Percentiles rank a stretch among this genome's conserved stretches.
phyloP scores from a whole-genome alignment of 2,888 invertebrate species.

The Polyommatus iphigenia region DNA sequence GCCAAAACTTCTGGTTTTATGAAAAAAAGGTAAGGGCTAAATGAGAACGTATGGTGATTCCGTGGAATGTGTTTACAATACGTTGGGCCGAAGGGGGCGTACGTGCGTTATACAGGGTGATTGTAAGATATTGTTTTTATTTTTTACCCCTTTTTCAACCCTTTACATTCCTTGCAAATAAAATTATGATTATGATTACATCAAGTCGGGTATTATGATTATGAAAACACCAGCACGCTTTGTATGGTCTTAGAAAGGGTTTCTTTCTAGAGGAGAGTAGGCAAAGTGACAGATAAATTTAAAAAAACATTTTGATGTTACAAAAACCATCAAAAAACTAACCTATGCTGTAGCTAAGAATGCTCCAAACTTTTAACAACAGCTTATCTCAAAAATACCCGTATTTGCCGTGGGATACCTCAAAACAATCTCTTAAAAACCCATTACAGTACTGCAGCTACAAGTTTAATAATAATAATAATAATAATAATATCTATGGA shows the following conservation, averaged over 20 bases:
- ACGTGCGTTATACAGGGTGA: neutral
- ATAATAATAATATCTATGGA: no score
- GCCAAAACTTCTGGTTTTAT: constrained; percentile 4
- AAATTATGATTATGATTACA: neutral
- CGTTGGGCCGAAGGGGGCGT: neutral
- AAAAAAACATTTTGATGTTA: no score
- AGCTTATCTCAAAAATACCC: neutral
- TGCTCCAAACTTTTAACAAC: neutral
- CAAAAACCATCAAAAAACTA: no score
- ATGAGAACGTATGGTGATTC: constrained; percentile 15
- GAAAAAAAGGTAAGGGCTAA: neutral
- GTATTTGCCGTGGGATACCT: neutral
- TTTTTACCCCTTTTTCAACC: neutral
- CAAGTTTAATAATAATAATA: no score
- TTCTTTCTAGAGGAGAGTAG: no score
- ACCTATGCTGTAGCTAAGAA: neutral
- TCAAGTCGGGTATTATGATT: no score
- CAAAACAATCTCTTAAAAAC: neutral
- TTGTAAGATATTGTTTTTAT: neutral
- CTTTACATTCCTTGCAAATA: neutral
- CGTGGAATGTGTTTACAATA: constrained; percentile 24
- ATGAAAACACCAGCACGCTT: no score
- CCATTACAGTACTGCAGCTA: neutral
- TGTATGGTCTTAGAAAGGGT: no score
- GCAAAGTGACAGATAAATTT: no score